Evolutionary conservation across 35 echinoderm and acorn worm genomes (phyloP).

Genomic region (Lytechinus variegatus): DNA sequence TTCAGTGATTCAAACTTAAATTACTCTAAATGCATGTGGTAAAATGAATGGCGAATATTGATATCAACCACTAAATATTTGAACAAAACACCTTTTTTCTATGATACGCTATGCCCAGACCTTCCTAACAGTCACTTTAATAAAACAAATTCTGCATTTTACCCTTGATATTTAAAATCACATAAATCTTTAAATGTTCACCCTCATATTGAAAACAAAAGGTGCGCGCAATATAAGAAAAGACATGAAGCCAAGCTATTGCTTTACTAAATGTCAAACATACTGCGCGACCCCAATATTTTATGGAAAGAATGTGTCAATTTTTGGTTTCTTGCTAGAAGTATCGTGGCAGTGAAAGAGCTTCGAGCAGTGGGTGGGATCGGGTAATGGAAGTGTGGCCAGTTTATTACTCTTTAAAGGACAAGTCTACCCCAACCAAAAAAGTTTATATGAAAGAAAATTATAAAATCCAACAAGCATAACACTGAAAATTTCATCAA

Average conservation of each 20-base stretch:
- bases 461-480: no score
- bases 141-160: background rate
- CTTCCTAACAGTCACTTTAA: background rate
- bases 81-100: no score
- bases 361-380: background rate
- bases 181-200: background rate
- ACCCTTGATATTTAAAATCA: background rate
- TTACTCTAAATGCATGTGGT: no score
- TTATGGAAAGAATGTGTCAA: slow-evolving; percentile 15
- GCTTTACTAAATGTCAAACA: slow-evolving; percentile 27
- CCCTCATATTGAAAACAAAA: background rate
- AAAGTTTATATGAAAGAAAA: no score
- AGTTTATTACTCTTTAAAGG: background rate
- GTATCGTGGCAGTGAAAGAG: background rate
- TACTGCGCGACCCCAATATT: background rate
- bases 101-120: background rate
- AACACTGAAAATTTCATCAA: no score
- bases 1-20: no score
- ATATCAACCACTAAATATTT: background rate
- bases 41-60: no score
- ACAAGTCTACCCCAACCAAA: no score
- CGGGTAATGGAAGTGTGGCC: background rate
- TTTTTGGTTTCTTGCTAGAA: background rate
- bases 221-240: background rate
- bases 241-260: slow-evolving; percentile 9